Evolutionary conservation across 2,113 vertebrate genomes (phyloP), one percentile per base, ranked within the genome.

Genomic region (Oreochromis spilurus): DNA sequence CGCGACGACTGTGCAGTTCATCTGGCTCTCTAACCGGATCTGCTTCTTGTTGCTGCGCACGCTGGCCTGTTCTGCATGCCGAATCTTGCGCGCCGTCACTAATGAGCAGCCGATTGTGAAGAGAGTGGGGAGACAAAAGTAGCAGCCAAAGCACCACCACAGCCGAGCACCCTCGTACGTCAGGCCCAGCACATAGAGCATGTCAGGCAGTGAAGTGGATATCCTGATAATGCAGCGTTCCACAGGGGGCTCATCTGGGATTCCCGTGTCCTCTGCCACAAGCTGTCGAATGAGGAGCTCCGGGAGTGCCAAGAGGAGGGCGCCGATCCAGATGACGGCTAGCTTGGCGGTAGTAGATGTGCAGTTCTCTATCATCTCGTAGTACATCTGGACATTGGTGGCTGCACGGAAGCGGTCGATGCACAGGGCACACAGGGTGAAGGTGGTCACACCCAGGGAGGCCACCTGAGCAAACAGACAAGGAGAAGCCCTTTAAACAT

Each of bases 101-200:
- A 99, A 80, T 0, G 99, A 99, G 95, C 98, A 98, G 8, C 97
- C 98, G 12, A 99, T 99, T 82, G 99, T 99, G 95, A 99, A 99
- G 29, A 99, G 97, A 1, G 98, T 99, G 0, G 99, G 99, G 84
- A 99, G 91, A 87, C 99, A 99, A 60, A 99, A 99, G 84, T 99
- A 99, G 92, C 99, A 99, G 92, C 99, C 99, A 0, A 99, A 99
- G 86, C 98, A 99, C 99, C 99, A 99, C 99, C 99, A 99, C 53
- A 99, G 97, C 21, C 98, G 96, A 0, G 99, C 99, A 0, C 98
- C 97, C 2, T 99, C 97, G 0, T 99, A 99, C 5, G 99, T 99
- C 72, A 99, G 96, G 6, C 98, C 98, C 48, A 99, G 90, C 3
- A 99, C 97, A 1, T 99, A 99, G 80, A 99, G 96, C 81, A 97